Conservation (phyloP, 2,797 vertebrate genomes). For the Acropternis orthonyx region DNA sequence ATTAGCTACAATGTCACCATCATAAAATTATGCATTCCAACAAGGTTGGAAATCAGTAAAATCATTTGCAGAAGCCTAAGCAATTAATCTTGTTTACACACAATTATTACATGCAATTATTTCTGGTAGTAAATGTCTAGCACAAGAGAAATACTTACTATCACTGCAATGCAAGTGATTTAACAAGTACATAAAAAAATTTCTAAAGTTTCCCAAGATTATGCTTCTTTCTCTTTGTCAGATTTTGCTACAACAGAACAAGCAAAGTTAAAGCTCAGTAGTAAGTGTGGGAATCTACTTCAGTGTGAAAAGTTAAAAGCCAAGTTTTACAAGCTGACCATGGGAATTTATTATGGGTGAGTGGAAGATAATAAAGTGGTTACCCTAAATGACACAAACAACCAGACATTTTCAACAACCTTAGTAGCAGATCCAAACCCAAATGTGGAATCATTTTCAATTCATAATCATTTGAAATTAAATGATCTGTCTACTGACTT, state of each 20-base stretch:
- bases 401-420: neutral
- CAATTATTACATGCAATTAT: neutral
- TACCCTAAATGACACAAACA: neutral
- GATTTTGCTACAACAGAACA: neutral
- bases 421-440: neutral
- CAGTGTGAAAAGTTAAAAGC: neutral
- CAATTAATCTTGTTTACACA: neutral
- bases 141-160: neutral
- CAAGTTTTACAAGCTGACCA: neutral
- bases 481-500: constrained; percentile 19
- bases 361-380: neutral
- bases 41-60: neutral
- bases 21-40: neutral
- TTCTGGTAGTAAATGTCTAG: neutral
- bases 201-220: neutral
- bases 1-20: neutral
- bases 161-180: neutral
- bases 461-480: constrained; percentile 43
- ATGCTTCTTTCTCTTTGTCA: neutral
- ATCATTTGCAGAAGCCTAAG: neutral
- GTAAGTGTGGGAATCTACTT: neutral
- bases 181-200: neutral
- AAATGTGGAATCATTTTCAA: neutral
- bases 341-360: neutral
- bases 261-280: neutral